phyloP scores from a whole-genome alignment of 2,797 vertebrate genomes.

The Gobionotothen gibberifrons region DNA sequence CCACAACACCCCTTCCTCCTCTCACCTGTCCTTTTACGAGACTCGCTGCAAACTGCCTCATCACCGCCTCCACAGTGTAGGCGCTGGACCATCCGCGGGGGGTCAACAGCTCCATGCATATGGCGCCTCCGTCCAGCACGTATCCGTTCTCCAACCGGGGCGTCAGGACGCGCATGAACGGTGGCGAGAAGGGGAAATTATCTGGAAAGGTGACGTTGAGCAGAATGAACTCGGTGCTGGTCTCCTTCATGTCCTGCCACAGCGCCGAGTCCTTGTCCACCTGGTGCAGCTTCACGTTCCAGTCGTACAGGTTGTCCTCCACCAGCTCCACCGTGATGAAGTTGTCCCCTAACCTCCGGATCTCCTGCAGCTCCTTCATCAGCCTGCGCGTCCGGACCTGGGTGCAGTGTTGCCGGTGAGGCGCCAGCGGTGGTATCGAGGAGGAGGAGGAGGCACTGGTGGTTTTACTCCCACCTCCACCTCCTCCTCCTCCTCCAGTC shows the following conservation, averaged over 20 bases:
- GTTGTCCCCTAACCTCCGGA: conserved; percentile 95
- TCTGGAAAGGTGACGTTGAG: conserved; percentile 99
- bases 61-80: conserved; percentile 99
- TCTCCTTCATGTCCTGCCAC: conserved; percentile 99
- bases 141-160: conserved; percentile 99
- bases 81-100: conserved; percentile 99
- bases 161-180: conserved; percentile 98
- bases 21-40: conserved; percentile 99
- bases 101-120: conserved; percentile 99
- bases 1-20: conserved; percentile 7
- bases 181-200: conserved; percentile 99
- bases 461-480: conserved; percentile 80
- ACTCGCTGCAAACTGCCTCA: conserved; percentile 99
- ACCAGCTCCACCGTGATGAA: conserved; percentile 99
- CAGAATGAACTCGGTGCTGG: conserved; percentile 97
- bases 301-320: conserved; percentile 99
- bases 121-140: conserved; percentile 98
- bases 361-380: conserved; percentile 99
- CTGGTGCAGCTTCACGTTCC: conserved; percentile 99
- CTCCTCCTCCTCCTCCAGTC: conserved; percentile 84
- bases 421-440: conserved; percentile 85
- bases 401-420: conserved; percentile 94
- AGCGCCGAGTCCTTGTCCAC: conserved; percentile 99
- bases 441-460: conserved; percentile 71
- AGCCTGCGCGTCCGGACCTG: conserved; percentile 96